phyloP scores from a whole-genome alignment of 2,888 invertebrate species.

The Scaptomyza reducta region DNA sequence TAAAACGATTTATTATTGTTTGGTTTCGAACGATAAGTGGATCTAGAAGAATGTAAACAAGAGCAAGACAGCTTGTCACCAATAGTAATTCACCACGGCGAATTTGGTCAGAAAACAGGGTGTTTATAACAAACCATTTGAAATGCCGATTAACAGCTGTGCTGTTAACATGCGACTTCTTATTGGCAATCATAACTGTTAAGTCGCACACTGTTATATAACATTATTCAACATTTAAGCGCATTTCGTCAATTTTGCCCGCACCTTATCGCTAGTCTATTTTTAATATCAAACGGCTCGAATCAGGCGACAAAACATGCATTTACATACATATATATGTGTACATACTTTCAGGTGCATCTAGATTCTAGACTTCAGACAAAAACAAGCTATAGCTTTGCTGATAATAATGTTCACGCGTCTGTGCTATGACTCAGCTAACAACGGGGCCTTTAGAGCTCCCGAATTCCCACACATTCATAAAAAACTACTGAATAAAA shows the following conservation, averaged over 20 bases:
- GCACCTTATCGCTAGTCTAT: slow-evolving; percentile 47
- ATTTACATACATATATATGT: background rate
- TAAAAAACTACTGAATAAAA: slow-evolving; percentile 49
- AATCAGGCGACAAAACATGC: slow-evolving; percentile 32
- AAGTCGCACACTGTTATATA: slow-evolving; percentile 25
- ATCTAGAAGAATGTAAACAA: slow-evolving; percentile 27
- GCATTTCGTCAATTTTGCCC: background rate
- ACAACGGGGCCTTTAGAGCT: slow-evolving; percentile 13
- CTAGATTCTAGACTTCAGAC: slow-evolving; percentile 19
- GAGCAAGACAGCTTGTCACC: slow-evolving; percentile 64
- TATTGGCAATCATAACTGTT: slow-evolving; percentile 6
- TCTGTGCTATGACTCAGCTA: slow-evolving; percentile 57
- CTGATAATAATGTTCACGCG: slow-evolving; percentile 60
- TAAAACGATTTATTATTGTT: slow-evolving; percentile 11
- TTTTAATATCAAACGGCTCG: slow-evolving; percentile 38
- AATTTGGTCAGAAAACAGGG: slow-evolving; percentile 45
- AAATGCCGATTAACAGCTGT: slow-evolving; percentile 26
- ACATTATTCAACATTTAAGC: slow-evolving; percentile 22
- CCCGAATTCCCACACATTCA: slow-evolving; percentile 43
- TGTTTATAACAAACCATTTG: slow-evolving; percentile 35
- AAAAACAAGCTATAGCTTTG: slow-evolving; percentile 25
- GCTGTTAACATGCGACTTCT: background rate
- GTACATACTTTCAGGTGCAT: slow-evolving; percentile 30
- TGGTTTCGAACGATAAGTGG: slow-evolving; percentile 32
- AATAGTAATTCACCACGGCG: slow-evolving; percentile 17